Conservation (phyloP, 2,888 invertebrate genomes). For the Thysanoteuthis rhombus region DNA sequence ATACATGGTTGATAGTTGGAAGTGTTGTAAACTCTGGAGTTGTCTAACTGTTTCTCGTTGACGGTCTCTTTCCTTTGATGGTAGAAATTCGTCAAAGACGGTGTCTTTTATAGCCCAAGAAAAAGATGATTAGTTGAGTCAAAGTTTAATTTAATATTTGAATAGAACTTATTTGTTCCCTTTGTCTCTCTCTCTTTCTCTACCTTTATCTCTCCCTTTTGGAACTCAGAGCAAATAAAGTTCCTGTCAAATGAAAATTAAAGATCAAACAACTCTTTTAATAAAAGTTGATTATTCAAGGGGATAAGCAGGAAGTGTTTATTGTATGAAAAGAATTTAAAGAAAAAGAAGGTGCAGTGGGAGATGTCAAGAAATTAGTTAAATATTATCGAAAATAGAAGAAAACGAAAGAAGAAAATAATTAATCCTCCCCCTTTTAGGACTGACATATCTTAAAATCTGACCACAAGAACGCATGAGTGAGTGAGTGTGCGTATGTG, state of each 20-base stretch:
- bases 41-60: not conserved
- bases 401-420: too few species aligned
- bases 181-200: not conserved
- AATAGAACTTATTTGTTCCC: not conserved
- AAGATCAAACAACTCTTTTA: not conserved
- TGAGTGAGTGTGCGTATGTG: not conserved
- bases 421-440: too few species aligned
- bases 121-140: not conserved
- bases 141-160: not conserved
- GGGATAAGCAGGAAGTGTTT: not conserved
- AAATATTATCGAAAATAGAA: too few species aligned
- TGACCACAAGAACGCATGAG: too few species aligned
- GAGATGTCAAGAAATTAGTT: too few species aligned
- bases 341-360: not conserved
- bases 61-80: too few species aligned
- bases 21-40: too few species aligned
- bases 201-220: not conserved
- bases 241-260: not conserved
- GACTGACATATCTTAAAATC: too few species aligned
- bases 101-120: not conserved
- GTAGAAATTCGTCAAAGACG: not conserved
- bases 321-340: not conserved
- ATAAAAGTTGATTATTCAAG: not conserved
- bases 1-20: not conserved
- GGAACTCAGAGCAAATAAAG: not conserved